phyloP scores from a whole-genome alignment of 1,140 invertebrate genomes.

The Scaptodrosophila lebanonensis region DNA sequence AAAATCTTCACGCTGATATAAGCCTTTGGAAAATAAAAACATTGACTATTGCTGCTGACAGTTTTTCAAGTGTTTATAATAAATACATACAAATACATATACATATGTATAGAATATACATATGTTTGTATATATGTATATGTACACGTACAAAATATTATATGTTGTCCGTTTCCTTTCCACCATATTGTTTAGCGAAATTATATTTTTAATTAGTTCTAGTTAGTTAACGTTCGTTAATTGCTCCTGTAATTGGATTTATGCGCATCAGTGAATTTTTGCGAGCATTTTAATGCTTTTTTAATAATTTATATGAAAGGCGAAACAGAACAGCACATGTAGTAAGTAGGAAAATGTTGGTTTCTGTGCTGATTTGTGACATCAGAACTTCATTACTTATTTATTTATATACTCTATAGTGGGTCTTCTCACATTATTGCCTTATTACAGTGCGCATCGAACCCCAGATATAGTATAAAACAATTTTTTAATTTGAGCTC shows the following conservation, averaged over 20 bases:
- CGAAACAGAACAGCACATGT: conserved; percentile 18
- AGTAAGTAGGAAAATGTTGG: no score
- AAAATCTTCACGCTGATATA: no score
- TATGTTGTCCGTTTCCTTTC: no score
- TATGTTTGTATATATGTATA: no score
- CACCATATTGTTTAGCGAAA: conserved; percentile 56
- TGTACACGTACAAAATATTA: no score
- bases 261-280: conserved; percentile 51
- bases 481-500: conserved; percentile 33
- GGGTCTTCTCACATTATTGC: no score
- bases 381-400: conserved; percentile 32
- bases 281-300: conserved; percentile 57
- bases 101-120: conserved; percentile 1
- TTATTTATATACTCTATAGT: no score
- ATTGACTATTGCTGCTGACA: conserved; percentile 10
- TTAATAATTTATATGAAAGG: conserved; percentile 51
- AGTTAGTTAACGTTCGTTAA: conserved; percentile 71
- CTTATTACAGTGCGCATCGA: no score
- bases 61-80: no score
- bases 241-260: conserved; percentile 74
- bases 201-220: conserved; percentile 75
- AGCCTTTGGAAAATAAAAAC: conserved; percentile 11
- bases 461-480: no score
- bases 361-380: no score
- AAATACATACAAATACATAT: not conserved